These are phyloP conservation scores for Chrysogorgia sp. DNA, from an alignment of 92 coral and sea anemone species.

Conservation along the genomic window DNA sequence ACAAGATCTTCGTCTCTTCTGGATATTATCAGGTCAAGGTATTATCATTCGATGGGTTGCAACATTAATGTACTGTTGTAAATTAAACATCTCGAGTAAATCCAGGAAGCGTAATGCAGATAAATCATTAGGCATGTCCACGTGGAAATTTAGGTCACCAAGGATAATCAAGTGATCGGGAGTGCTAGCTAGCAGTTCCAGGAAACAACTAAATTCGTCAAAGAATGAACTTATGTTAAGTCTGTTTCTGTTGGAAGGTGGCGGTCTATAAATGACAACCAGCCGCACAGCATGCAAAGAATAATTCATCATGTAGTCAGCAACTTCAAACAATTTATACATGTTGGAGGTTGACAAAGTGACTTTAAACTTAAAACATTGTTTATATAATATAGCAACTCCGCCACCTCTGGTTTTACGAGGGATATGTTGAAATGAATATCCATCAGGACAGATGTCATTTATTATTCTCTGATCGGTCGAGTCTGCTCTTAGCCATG, in stretches of 20 bases:
- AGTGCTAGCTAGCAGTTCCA: too few relatives aligned
- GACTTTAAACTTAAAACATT: conserved; percentile 30
- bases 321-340: conserved; percentile 19
- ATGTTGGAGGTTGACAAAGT: not conserved
- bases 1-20: not conserved
- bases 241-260: conserved; percentile 40
- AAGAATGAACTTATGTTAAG: conserved; percentile 16
- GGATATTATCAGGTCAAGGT: too few relatives aligned
- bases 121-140: not conserved
- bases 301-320: conserved; percentile 12
- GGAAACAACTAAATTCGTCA: too few relatives aligned
- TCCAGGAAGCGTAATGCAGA: conserved; percentile 15
- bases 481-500: conserved; percentile 30
- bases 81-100: conserved; percentile 25
- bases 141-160: conserved; percentile 39
- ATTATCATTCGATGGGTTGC: too few relatives aligned
- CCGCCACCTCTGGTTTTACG: conserved; percentile 45
- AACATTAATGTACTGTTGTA: too few relatives aligned
- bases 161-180: too few relatives aligned
- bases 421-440: conserved; percentile 24
- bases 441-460: conserved; percentile 42
- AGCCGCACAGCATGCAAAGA: conserved; percentile 14
- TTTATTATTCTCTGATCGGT: conserved; percentile 21
- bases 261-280: conserved; percentile 35
- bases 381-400: conserved; percentile 35